Base-by-base conservation (phyloP, 30 jellyfish, hydroid and myxozoan genomes). In the Hydra vulgaris region DNA sequence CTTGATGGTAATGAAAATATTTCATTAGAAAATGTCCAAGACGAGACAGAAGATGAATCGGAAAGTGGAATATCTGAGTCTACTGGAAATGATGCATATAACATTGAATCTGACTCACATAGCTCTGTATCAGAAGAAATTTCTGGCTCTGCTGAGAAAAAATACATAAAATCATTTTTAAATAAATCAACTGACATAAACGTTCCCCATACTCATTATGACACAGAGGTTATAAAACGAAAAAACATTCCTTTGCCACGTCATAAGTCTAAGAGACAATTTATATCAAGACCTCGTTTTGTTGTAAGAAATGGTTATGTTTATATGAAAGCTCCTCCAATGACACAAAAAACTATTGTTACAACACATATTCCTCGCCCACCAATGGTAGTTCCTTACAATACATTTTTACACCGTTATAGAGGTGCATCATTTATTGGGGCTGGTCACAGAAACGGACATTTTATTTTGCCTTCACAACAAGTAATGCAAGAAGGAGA, bases 301-400 rank as follows among this genome's bases (percentile, higher is more conserved):
- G 84, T 79, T 67, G 77, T 89, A 26, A 85, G 89, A 56, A 85
- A 89, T 55, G 97, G 97, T 7, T 89, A 84, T 73, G 97, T 89
- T 8, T 89, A 89, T 68, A 61, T 89, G 84, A 89, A 89, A 71
- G 95, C 97, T 20, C 97, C 97, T 7, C 97, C 97, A 23, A 89
- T 89, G 75, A 87, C 92, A 12, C 97, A 89, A 68, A 89, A 86
- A 69, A 89, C 97, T 69, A 89, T 89, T 27, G 97, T 89, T 16
- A 84, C 97, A 18, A 89, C 97, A 15, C 95, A 88, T 55, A 89
- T 89, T 17, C 97, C 97, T 17, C 81, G 97, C 21, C 97, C 97
- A 21, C 97, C 97, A 17, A 85, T 84, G 86, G 88, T 89, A 73
- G 86, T 89, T 95, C 87, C 95, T 76, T 89, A 89, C 87, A 89